Evolutionary conservation across 2,888 invertebrate species (phyloP), one percentile per base, ranked within the genome.

Genomic region (Myathropa florea): DNA sequence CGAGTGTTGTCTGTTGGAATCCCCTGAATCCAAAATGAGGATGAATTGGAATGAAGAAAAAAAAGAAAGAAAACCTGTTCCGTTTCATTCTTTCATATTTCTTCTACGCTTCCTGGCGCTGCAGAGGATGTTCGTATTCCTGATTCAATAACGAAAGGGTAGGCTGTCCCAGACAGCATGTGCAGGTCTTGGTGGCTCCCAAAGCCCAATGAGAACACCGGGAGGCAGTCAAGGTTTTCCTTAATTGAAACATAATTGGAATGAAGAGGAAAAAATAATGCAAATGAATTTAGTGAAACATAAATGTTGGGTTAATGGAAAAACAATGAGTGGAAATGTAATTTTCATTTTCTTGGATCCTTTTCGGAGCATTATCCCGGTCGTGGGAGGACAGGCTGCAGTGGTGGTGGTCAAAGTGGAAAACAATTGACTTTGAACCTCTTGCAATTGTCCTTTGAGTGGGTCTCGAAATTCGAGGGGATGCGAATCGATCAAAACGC

Each of bases 91-190:
- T 39, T 9, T 33, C 28, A 21, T 39, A 63, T 23, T 71, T 30
- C 10, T 67, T 18, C 36, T 76, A n/a, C n/a, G 30, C 33, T 61
- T 67, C 30, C 24, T 73, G 24, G 6, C 23, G 24, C 33, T 24
- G n/a, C 46, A 18, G 24, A 73, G 73, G 82, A 82, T 73, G 77
- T 81, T 77, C 76, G 76, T 33, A 80, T 64, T 86, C 68, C 68
- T 82, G 85, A 86, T 86, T 86, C 70, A 86, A 86, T 86, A 82
- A 82, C 82, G 55, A 81, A 81, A 82, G 73, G 70, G 33, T 83
- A 85, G 82, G 82, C 85, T 59, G 59, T 46, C 18, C 23, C 57
- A 70, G 75, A 21, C 81, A 77, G 72, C 65, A 79, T 76, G 71
- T 61, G 55, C 64, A 65, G 61, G 61, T 55, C 18, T 3, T n/a